Percentiles rank a stretch among this genome's conserved stretches.
These are phyloP conservation scores for Phaethornis superciliosus DNA, from an alignment of 2,113 vertebrate species.

Conservation along the genomic window DNA sequence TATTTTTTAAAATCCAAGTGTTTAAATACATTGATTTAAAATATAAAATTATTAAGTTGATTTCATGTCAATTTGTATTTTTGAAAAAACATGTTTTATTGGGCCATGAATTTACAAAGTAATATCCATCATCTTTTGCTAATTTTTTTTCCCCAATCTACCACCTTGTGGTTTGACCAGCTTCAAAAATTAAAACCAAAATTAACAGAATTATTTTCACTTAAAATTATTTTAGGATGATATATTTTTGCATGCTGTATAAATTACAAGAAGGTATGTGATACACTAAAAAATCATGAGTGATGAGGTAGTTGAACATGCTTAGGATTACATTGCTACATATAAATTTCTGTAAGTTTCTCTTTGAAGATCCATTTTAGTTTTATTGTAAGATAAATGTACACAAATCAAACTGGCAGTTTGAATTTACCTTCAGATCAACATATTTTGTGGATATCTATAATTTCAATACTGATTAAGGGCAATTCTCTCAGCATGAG, in stretches of 20 bases:
- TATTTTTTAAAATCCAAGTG: accelerated
- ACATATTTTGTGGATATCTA: neutral
- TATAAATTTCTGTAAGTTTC: neutral
- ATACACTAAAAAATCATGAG: neutral
- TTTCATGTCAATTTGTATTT: neutral
- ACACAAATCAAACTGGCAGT: neutral
- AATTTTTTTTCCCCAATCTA: neutral
- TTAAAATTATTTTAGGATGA: neutral
- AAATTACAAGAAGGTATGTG: neutral
- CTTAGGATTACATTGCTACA: neutral
- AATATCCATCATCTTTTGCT: neutral
- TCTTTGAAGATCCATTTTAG: conserved; percentile 19
- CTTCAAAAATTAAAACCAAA: neutral
- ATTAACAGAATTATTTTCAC: neutral
- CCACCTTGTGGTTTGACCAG: neutral
- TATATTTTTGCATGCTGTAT: neutral
- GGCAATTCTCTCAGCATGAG: neutral
- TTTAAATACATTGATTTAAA: neutral
- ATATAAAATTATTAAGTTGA: neutral
- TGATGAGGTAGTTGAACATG: neutral
- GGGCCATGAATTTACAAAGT: neutral
- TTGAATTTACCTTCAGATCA: neutral
- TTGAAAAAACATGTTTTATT: neutral
- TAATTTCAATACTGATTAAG: neutral
- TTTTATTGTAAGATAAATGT: neutral